These are phyloP conservation scores for Meloidogyne floridensis DNA, from an alignment of 1,140 invertebrate species.

Conservation along the genomic window DNA sequence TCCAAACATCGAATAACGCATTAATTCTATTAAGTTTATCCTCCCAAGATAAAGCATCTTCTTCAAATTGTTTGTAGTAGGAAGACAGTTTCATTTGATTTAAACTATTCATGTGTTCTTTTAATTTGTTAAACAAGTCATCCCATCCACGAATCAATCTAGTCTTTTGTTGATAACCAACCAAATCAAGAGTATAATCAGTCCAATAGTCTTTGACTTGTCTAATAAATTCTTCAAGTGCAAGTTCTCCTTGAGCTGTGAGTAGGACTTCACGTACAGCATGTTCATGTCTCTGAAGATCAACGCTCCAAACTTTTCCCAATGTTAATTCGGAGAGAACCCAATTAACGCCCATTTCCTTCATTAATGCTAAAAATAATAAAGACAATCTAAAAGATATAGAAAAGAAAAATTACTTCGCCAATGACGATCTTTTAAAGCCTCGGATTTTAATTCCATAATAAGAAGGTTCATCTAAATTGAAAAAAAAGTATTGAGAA, in stretches of 20 bases:
- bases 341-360: slow-evolving; percentile 91
- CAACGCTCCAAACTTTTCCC: slow-evolving; percentile 98
- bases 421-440: slow-evolving; percentile 99
- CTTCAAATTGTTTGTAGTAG: slow-evolving; percentile 98
- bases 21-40: slow-evolving; percentile 89
- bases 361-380: slow-evolving; percentile 77
- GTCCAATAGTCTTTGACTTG: slow-evolving; percentile 98
- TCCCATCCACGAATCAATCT: slow-evolving; percentile 97
- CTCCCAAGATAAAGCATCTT: slow-evolving; percentile 97
- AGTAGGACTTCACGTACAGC: slow-evolving; percentile 93
- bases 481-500: slow-evolving; percentile 21
- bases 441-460: slow-evolving; percentile 96
- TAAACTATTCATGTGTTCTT: slow-evolving; percentile 82
- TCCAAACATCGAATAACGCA: slow-evolving; percentile 98
- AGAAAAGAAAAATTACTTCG: slow-evolving; percentile 69
- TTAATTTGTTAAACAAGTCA: slow-evolving; percentile 96
- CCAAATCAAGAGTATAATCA: slow-evolving; percentile 91
- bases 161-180: slow-evolving; percentile 99
- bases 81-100: slow-evolving; percentile 99
- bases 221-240: slow-evolving; percentile 96
- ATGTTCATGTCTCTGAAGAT: slow-evolving; percentile 87
- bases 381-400: neutral
- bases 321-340: slow-evolving; percentile 89
- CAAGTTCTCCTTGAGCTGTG: slow-evolving; percentile 98
- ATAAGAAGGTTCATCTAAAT: slow-evolving; percentile 88